Conservation (phyloP, 37 sponge, comb jelly and placozoan species). For the Oopsacas minuta region DNA sequence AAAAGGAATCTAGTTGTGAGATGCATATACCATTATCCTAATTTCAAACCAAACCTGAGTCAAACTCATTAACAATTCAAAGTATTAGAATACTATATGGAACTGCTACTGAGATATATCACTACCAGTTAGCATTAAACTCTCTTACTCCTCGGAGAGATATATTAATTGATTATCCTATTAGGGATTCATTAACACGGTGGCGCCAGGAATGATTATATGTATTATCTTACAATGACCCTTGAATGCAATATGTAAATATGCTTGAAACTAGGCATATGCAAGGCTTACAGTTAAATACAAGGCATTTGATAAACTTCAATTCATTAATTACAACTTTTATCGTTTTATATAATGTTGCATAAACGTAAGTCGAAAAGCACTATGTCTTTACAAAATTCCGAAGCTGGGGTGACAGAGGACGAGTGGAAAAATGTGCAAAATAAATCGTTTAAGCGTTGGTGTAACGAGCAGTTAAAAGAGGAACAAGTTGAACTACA, state of each 20-base stretch:
- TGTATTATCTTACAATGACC: not conserved
- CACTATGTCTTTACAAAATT: not conserved
- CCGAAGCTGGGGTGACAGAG: constrained; percentile 12
- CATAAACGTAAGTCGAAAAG: constrained; percentile 16
- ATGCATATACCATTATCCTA: too few relatives aligned
- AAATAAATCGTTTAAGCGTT: constrained; percentile 89
- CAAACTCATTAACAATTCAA: too few relatives aligned
- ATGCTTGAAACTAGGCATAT: not conserved
- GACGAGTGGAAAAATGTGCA: constrained; percentile 89
- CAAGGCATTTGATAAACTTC: not conserved
- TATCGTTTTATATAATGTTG: not conserved
- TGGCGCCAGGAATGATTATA: too few relatives aligned
- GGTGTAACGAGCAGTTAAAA: constrained; percentile 87
- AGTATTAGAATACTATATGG: too few relatives aligned
- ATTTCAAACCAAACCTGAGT: too few relatives aligned
- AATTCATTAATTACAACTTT: not conserved
- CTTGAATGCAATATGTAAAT: not conserved
- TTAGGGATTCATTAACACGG: too few relatives aligned
- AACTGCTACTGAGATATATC: too few relatives aligned
- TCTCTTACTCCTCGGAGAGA: too few relatives aligned
- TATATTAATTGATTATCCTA: too few relatives aligned
- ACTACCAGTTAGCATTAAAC: too few relatives aligned
- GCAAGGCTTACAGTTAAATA: not conserved
- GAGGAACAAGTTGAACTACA: constrained; percentile 35
- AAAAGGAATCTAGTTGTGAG: too few relatives aligned